These are phyloP conservation scores for Brienomyrus longianalis DNA, from an alignment of 2,113 vertebrate genomes.

Conservation along the genomic window DNA sequence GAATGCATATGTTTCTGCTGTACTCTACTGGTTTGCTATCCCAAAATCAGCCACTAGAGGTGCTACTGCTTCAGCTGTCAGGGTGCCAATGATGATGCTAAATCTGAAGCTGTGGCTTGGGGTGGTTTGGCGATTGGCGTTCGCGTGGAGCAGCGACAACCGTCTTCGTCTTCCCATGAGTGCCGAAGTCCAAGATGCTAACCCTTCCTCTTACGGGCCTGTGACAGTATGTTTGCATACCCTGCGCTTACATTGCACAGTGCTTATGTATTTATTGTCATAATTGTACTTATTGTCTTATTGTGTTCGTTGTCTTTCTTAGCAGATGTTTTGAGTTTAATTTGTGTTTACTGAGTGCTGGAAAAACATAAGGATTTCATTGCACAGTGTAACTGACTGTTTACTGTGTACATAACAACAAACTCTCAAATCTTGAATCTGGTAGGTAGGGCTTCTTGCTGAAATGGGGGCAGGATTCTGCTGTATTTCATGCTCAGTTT, in stretches of 20 bases:
- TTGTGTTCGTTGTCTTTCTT: neutral
- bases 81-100: neutral
- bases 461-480: neutral
- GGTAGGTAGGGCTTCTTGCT: neutral
- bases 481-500: neutral
- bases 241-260: neutral
- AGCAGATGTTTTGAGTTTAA: neutral
- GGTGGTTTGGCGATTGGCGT: neutral
- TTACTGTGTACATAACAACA: neutral
- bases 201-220: neutral
- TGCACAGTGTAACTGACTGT: neutral
- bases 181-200: neutral
- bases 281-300: neutral
- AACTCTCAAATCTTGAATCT: neutral
- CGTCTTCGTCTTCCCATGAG: neutral
- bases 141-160: neutral
- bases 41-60: neutral
- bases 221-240: neutral
- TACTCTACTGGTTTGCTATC: neutral
- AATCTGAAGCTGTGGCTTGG: neutral
- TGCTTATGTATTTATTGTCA: neutral
- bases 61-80: neutral
- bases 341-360: neutral
- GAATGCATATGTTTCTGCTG: neutral
- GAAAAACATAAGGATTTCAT: neutral